Evolutionary conservation across 2,888 invertebrate species (phyloP).

Genomic region (Anarsia innoxiella): DNA sequence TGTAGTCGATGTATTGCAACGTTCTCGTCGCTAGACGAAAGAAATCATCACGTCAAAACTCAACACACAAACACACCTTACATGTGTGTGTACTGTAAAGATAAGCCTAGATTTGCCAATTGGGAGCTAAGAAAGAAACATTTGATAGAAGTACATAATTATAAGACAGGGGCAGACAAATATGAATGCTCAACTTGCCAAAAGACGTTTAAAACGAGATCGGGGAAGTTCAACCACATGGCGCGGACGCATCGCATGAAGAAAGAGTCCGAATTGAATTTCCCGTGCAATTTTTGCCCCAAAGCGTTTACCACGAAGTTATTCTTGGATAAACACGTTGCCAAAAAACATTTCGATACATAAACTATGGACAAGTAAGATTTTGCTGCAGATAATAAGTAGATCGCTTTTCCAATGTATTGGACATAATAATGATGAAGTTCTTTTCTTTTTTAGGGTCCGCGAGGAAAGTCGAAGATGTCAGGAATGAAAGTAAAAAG

Average conservation of each 20-base stretch:
- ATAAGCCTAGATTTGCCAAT: slow-evolving; percentile 61
- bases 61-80: slow-evolving; percentile 61
- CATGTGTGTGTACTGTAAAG: slow-evolving; percentile 59
- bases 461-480: slow-evolving; percentile 53
- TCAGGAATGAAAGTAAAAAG: slow-evolving; percentile 55
- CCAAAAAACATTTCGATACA: slow-evolving; percentile 67
- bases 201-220: slow-evolving; percentile 60
- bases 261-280: slow-evolving; percentile 60
- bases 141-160: slow-evolving; percentile 60
- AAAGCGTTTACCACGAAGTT: slow-evolving; percentile 71
- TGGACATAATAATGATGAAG: slow-evolving; percentile 55
- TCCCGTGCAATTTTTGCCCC: slow-evolving; percentile 66
- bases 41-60: slow-evolving; percentile 58
- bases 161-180: slow-evolving; percentile 55
- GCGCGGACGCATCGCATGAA: slow-evolving; percentile 56
- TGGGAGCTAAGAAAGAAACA: slow-evolving; percentile 64
- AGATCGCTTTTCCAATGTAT: too few relatives aligned
- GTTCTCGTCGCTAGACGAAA: slow-evolving; percentile 53
- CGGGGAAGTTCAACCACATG: slow-evolving; percentile 67
- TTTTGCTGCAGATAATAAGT: background rate
- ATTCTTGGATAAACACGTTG: slow-evolving; percentile 71
- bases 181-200: slow-evolving; percentile 62
- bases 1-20: slow-evolving; percentile 63
- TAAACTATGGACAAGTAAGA: background rate
- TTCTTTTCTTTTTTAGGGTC: slow-evolving; percentile 70